Base-by-base conservation (phyloP, 2,113 vertebrate genomes). In the Forbesichthys agassizii region DNA sequence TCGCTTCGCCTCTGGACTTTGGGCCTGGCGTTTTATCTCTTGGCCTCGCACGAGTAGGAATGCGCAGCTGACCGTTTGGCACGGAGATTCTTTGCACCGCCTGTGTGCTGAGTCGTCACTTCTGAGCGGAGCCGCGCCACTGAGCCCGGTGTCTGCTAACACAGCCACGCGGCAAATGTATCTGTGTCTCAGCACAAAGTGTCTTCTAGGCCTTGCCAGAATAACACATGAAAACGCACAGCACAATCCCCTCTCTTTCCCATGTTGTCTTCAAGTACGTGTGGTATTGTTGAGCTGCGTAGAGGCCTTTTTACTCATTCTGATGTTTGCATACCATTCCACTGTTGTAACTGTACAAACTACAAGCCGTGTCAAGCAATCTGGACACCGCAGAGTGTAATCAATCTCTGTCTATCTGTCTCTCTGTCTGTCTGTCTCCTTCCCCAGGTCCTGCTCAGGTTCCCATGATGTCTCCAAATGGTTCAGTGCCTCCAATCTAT, bases 401-500 rank as follows among this genome's bases (percentile, higher is more conserved):
- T 82, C 42, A 70, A 9, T 1, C 27, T 27, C 27, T 2, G 20
- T 27, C 27, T 27, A 0, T 27, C 27, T 27, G 27, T 27, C 36
- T 42, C 36, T 6, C 36, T 42, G 36, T 42, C 36, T 42, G 36
- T 27, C 16, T 42, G 33, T 62, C 10, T 51, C 56, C 59, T 16
- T 54, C 48, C 65, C 0, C 78, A 99, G 98, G 98, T 91, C 98
- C 98, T 84, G 98, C 98, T 88, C 96, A 99, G 89, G 98, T 99
- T 92, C 98, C 98, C 88, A 99, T 99, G 98, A 96, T 99, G 96
- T 99, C 98, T 90, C 97, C 98, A 78, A 99, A 98, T 86, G 97
- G 98, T 92, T 99, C 98, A 92, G 98, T 99, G 89, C 98, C 98
- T 91, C 96, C 97, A 89, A 99, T 99, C 83, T 98, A 98, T 79